These are phyloP conservation scores for Bagarius yarrelli DNA, from an alignment of 2,113 vertebrate genomes.

Conservation along the genomic window DNA sequence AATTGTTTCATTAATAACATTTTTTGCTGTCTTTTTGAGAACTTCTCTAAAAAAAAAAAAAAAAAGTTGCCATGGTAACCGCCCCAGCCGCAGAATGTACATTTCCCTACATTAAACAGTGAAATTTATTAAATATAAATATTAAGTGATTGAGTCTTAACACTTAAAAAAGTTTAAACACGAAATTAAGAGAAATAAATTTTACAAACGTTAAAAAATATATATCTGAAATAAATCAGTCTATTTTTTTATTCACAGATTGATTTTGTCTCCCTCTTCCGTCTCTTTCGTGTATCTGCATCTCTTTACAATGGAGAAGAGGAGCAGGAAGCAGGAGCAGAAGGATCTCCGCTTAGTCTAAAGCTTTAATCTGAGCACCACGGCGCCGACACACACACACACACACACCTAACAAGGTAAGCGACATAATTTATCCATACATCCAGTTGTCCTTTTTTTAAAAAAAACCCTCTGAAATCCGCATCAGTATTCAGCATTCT, in stretches of 20 bases:
- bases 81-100: no score
- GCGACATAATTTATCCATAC: background rate
- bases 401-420: conserved; percentile 7
- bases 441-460: background rate
- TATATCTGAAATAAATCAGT: no score
- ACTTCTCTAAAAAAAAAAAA: no score
- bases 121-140: no score
- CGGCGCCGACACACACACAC: conserved; percentile 5
- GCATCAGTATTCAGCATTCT: background rate
- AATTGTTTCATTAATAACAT: no score
- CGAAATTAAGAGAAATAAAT: background rate
- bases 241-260: background rate
- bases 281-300: background rate
- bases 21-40: no score
- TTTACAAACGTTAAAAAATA: no score
- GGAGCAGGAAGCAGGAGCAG: conserved; percentile 16
- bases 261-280: background rate
- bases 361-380: background rate
- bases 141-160: no score
- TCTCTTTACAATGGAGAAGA: background rate
- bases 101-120: no score
- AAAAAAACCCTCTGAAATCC: background rate
- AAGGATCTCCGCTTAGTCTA: background rate
- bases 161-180: background rate
- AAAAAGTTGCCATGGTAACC: no score